phyloP scores from a whole-genome alignment of 2,113 vertebrate genomes.

The Bos taurus region ARS-UCD2.0 NC_037348.1:19090501-19091000 shows the following conservation, averaged over 20 bases:
- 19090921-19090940: neutral
- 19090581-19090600: neutral
- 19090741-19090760: neutral
- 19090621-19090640: neutral
- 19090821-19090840: neutral
- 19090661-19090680: rapidly evolving
- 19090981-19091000: neutral
- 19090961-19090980: neutral
- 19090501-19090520: neutral
- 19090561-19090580: neutral
- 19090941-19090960: neutral
- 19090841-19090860: neutral
- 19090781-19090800: neutral
- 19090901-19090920: neutral
- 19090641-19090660: neutral
- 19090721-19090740: neutral
- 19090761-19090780: neutral
- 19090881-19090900: neutral
- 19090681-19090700: neutral
- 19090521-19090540: neutral
- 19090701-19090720: neutral
- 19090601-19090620: neutral
- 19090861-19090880: rapidly evolving
- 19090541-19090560: neutral
- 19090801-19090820: neutral